A percentile compares a stretch with the other conserved stretches of the same genome.
Conservation (phyloP, 2,888 invertebrate genomes). For the Eupithecia subumbrata region DNA sequence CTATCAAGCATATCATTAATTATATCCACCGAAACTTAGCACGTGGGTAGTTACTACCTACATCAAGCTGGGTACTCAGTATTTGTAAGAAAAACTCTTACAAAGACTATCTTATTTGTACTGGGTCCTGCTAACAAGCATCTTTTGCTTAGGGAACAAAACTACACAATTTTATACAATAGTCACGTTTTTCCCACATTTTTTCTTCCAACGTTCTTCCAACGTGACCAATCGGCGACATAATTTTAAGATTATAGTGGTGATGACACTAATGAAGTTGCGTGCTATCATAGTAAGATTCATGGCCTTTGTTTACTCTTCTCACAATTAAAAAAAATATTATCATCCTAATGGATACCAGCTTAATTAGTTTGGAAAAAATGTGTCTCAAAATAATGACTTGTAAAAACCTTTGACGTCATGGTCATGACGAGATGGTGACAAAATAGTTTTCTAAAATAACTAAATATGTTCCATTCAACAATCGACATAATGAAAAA, state of each 20-base stretch:
- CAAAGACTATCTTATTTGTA: neutral
- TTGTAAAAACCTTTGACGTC: neutral
- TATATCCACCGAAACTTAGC: constrained; percentile 1
- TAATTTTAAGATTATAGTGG: constrained; percentile 12
- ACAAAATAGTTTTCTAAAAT: neutral
- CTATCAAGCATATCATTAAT: constrained; percentile 1
- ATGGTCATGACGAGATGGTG: neutral
- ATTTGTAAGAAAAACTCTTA: neutral
- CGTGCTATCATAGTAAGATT: constrained; percentile 30
- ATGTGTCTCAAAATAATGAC: neutral
- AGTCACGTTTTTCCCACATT: constrained; percentile 25
- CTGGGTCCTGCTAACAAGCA: neutral
- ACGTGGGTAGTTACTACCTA: neutral
- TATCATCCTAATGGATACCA: too few relatives aligned
- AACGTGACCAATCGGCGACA: constrained; percentile 33
- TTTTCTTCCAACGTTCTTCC: constrained; percentile 26
- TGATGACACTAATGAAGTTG: constrained; percentile 35
- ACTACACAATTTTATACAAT: neutral
- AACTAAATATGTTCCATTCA: neutral
- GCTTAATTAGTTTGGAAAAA: constrained; percentile 3
- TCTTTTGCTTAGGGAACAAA: neutral
- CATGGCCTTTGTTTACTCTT: constrained; percentile 35
- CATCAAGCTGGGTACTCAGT: neutral
- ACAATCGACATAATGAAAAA: neutral
- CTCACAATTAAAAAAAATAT: too few relatives aligned